Evolutionary conservation across 1,140 invertebrate species (phyloP), one percentile per base, ranked within the genome.

Genomic region (Apis laboriosa): DNA sequence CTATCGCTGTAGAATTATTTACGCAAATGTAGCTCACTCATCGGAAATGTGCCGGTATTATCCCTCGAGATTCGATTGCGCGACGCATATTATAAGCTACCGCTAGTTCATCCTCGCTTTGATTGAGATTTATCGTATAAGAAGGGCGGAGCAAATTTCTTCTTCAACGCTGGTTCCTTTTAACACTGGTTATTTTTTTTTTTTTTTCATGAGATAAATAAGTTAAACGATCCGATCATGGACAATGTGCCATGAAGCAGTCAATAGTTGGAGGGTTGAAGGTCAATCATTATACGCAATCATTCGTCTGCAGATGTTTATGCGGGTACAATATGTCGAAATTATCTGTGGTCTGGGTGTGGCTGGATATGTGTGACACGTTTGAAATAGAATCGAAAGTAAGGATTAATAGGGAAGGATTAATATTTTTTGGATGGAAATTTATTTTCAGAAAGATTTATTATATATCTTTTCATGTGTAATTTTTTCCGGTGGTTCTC

Each of bases 1-100:
- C 75, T 71, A 78, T 78, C 58, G 49, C 21, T 61, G 49, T 43
- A 49, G 67, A 83, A 83, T 83, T 83, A 83, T 83, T 83, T 83
- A 83, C 80, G 58, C 67, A 77, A 80, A 77, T 71, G 67, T 34
- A 51, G 28, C 34, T 56, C 56, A 24, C n/a, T 72, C 75, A 28
- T 64, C 51, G 66, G 34, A n/a, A 56, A 15, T 19, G n/a, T 21
- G 21, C 5, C 58, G 51, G 51, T 34, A 53, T 56, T 78, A 55
- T 51, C 56, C 34, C 34, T 1, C 58, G 67, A 64, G 58, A 83
- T 71, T 83, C 76, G 75, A 83, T 78, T 71, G 72, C 74, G 13
- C 43, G 28, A 78, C 58, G 63, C 34, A 56, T 83, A 83, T 70
- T 71, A 71, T 71, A 83, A 83, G 70, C 67, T 21, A 8, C n/a